Evolutionary conservation across 2,888 invertebrate genomes (phyloP).

Genomic region (Dasypolia templi): DNA sequence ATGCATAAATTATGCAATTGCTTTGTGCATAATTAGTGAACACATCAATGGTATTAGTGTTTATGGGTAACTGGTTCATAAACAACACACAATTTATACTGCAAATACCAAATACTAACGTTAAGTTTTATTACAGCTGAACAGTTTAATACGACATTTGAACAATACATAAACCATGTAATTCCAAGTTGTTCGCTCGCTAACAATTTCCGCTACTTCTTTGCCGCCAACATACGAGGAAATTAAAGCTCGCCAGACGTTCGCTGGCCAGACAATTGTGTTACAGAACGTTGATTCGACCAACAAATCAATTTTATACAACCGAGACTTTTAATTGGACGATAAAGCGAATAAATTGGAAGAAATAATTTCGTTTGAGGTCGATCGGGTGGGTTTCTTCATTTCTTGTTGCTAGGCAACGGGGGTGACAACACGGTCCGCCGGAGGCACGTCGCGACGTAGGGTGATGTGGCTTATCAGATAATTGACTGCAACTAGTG

Average conservation of each 20-base stretch:
- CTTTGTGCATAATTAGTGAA: conserved; percentile 66
- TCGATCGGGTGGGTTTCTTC: conserved; percentile 70
- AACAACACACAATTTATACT: conserved; percentile 32
- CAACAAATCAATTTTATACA: conserved; percentile 80
- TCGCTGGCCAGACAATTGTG: conserved; percentile 78
- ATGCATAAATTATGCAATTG: conserved; percentile 64
- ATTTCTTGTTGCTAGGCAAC: conserved; percentile 72
- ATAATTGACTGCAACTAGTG: conserved; percentile 84
- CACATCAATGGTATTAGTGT: conserved; percentile 59
- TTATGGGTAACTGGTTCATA: conserved; percentile 45
- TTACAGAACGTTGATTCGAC: conserved; percentile 77
- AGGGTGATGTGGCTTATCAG: conserved; percentile 82
- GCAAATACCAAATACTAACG: conserved; percentile 20
- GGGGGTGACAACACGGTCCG: conserved; percentile 68
- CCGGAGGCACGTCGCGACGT: conserved; percentile 63
- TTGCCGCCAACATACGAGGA: conserved; percentile 56
- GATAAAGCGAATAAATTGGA: conserved; percentile 72
- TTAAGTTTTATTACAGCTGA: conserved; percentile 18
- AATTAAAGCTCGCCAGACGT: conserved; percentile 73
- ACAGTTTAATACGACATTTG: conserved; percentile 33
- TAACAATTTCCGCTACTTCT: conserved; percentile 54
- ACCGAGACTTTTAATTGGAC: conserved; percentile 75
- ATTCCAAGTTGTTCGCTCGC: conserved; percentile 30
- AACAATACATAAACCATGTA: conserved; percentile 51
- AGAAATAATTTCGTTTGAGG: conserved; percentile 78